phyloP scores from a whole-genome alignment of 2,888 invertebrate species.

The Zeuzera pyrina region DNA sequence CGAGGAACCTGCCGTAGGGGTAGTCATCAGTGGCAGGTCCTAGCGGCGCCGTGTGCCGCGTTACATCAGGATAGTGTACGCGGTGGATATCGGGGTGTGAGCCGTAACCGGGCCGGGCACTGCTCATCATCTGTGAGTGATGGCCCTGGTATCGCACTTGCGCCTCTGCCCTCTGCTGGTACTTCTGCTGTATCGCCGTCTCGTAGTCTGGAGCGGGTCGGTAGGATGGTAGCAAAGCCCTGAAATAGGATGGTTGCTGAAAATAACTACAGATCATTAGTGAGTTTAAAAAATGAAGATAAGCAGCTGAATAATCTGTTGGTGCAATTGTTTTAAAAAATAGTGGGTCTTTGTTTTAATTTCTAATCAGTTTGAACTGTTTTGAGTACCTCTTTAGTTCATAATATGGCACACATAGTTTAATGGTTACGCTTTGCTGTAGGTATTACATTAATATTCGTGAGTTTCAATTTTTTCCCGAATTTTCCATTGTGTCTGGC shows the following conservation, averaged over 20 bases:
- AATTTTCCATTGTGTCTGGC: too few species aligned
- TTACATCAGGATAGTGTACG: slow-evolving; percentile 78
- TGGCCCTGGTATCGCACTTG: slow-evolving; percentile 53
- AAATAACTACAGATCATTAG: too few species aligned
- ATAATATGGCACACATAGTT: too few species aligned
- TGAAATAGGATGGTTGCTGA: slow-evolving; percentile 56
- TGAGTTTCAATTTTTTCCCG: too few species aligned
- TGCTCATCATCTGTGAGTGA: slow-evolving; percentile 32
- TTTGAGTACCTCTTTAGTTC: too few species aligned
- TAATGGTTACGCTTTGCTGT: too few species aligned
- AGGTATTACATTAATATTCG: too few species aligned
- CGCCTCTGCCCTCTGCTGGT: slow-evolving; percentile 64
- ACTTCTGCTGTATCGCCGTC: slow-evolving; percentile 91
- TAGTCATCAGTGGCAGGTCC: slow-evolving; percentile 44
- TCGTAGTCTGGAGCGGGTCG: slow-evolving; percentile 96
- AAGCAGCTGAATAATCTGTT: too few species aligned
- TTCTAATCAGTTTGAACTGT: too few species aligned
- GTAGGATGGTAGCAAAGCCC: slow-evolving; percentile 86
- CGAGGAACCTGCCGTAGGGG: slow-evolving; percentile 43
- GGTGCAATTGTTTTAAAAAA: slow-evolving; percentile 32
- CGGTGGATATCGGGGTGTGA: slow-evolving; percentile 85
- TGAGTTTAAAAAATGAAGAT: too few species aligned
- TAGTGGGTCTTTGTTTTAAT: too few species aligned
- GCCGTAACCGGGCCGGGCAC: slow-evolving; percentile 68
- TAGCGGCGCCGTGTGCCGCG: slow-evolving; percentile 57